A percentile compares a stretch with the other conserved stretches of the same genome.
These are phyloP conservation scores for Polydesmus complanatus DNA, from an alignment of 2,888 invertebrate species.

Conservation along the genomic window DNA sequence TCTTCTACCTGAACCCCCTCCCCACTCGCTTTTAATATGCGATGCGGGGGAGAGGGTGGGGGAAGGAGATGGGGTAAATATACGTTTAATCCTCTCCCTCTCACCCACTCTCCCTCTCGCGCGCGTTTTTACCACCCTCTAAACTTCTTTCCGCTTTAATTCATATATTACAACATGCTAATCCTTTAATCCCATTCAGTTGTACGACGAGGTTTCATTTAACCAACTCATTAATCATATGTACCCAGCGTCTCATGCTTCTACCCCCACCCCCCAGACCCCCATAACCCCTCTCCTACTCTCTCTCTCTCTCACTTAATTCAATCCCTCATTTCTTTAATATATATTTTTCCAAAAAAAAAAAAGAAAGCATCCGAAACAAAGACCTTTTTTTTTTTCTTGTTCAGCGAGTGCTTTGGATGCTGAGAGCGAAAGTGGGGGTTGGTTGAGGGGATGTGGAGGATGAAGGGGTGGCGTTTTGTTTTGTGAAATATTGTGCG, in stretches of 20 bases:
- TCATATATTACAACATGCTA: constrained; percentile 9
- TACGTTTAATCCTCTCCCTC: not conserved
- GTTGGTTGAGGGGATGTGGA: too few relatives aligned
- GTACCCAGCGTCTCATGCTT: not conserved
- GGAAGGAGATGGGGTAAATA: constrained; percentile 2
- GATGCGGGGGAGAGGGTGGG: not conserved
- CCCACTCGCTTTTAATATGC: too few relatives aligned
- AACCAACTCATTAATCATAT: constrained; percentile 9
- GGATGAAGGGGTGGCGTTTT: too few relatives aligned
- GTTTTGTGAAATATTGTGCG: too few relatives aligned
- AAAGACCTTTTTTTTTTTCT: too few relatives aligned
- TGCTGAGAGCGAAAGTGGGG: too few relatives aligned
- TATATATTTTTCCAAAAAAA: not conserved
- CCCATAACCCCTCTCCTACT: not conserved
- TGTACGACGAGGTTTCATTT: constrained; percentile 8
- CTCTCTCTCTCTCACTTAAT: not conserved
- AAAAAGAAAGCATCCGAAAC: not conserved
- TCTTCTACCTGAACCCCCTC: too few relatives aligned
- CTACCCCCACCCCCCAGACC: not conserved
- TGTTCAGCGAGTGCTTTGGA: too few relatives aligned
- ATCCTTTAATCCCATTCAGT: constrained; percentile 10
- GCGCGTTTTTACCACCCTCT: not conserved
- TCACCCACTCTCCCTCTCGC: not conserved
- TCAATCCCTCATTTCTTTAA: not conserved
- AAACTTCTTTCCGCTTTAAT: constrained; percentile 8